These are phyloP conservation scores for Graptemys geographica DNA, from an alignment of 2,797 vertebrate species.

Conservation along the genomic window DNA sequence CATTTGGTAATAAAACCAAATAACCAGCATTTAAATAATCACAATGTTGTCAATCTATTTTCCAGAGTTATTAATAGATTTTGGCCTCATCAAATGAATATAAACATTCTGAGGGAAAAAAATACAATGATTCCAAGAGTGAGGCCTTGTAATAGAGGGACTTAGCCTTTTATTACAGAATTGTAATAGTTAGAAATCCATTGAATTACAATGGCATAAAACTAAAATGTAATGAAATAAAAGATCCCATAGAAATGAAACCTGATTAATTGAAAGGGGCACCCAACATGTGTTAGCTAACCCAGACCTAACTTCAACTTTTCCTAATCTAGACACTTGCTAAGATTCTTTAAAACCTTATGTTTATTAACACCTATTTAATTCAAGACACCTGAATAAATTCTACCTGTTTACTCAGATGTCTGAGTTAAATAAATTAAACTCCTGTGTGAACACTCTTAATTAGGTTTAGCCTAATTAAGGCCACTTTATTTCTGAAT, in stretches of 20 bases:
- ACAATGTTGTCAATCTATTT: neutral
- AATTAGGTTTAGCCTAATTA: no score
- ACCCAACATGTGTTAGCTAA: neutral
- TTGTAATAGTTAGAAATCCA: neutral
- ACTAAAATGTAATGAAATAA: neutral
- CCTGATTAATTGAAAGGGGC: constrained; percentile 6
- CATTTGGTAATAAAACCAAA: neutral
- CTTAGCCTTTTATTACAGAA: neutral
- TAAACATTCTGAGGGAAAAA: neutral
- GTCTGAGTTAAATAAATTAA: no score
- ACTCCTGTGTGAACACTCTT: no score
- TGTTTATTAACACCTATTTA: no score
- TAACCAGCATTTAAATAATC: neutral
- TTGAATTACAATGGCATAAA: neutral
- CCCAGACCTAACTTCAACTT: neutral
- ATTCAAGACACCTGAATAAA: no score
- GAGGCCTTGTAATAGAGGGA: neutral
- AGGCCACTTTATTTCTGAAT: no score
- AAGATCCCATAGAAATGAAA: neutral
- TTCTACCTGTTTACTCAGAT: no score
- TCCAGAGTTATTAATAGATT: neutral
- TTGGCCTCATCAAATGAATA: neutral
- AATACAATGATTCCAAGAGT: neutral
- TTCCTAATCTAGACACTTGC: neutral
- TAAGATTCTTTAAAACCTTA: neutral